A percentile compares a stretch with the other conserved stretches of the same genome.
phyloP scores from a whole-genome alignment of 2,797 vertebrate species.

The Enteromius argenteus region DNA sequence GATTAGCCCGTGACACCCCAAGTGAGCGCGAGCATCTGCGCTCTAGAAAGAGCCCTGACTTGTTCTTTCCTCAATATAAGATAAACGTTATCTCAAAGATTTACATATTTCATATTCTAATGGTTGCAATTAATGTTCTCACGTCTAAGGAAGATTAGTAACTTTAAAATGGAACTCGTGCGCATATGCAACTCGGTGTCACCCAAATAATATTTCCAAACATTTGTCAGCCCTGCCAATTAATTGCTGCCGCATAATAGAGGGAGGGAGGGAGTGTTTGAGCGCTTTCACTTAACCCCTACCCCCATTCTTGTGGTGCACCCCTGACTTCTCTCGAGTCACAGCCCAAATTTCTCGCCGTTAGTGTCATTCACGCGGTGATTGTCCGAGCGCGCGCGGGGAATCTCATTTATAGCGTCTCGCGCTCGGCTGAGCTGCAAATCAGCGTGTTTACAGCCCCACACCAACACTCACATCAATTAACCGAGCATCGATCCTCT shows the following conservation, averaged over 20 bases:
- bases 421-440: slow-evolving; percentile 85
- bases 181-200: slow-evolving; percentile 7
- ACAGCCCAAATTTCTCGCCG: slow-evolving; percentile 65
- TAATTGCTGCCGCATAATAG: slow-evolving; percentile 50
- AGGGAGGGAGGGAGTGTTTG: slow-evolving; percentile 55
- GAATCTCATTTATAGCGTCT: slow-evolving; percentile 85
- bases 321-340: slow-evolving; percentile 58
- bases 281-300: slow-evolving; percentile 57
- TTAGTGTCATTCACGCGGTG: slow-evolving; percentile 74
- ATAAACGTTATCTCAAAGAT: slow-evolving; percentile 4
- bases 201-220: slow-evolving; percentile 53
- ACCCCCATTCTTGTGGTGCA: slow-evolving; percentile 52
- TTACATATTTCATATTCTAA: slow-evolving; percentile 19
- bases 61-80: slow-evolving; percentile 41
- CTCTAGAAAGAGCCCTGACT: slow-evolving; percentile 56
- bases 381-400: slow-evolving; percentile 70
- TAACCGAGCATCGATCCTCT: slow-evolving; percentile 88
- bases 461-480: slow-evolving; percentile 86
- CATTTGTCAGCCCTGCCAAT: slow-evolving; percentile 48
- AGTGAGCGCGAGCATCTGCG: slow-evolving; percentile 57
- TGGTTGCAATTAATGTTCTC: neutral
- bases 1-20: slow-evolving; percentile 66
- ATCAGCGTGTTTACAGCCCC: slow-evolving; percentile 90
- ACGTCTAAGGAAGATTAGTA: neutral
- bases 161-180: neutral